These are phyloP conservation scores for Sebastiscus albofasciatus DNA, from an alignment of 2,797 vertebrate species.

Conservation along the genomic window DNA sequence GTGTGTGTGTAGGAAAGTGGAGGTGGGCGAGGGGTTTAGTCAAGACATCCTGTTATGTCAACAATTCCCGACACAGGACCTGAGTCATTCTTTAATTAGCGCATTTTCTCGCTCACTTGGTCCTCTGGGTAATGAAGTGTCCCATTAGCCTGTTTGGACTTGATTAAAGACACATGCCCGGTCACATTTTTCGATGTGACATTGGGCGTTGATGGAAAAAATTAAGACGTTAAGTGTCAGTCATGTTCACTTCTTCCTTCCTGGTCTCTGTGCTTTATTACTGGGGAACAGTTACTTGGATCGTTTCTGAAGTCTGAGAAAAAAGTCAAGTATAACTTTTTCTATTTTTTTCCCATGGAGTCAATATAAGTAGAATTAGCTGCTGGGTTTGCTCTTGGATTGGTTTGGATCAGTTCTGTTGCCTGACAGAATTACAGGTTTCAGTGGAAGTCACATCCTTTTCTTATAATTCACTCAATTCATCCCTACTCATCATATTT, in stretches of 20 bases:
- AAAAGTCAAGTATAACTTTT: not conserved
- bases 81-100: conserved; percentile 56
- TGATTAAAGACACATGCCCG: conserved; percentile 6
- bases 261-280: not conserved
- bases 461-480: too few species aligned
- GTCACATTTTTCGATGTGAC: not conserved
- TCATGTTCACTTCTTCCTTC: not conserved
- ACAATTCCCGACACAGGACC: conserved; percentile 17
- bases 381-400: too few species aligned
- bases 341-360: not conserved
- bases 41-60: conserved; percentile 29
- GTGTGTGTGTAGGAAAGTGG: not conserved
- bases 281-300: not conserved
- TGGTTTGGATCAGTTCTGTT: too few species aligned
- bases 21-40: not conserved
- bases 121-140: conserved; percentile 34
- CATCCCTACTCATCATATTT: too few species aligned
- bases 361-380: too few species aligned
- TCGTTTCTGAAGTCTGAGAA: not conserved
- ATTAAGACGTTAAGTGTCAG: not conserved
- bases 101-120: conserved; percentile 8
- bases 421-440: too few species aligned
- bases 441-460: too few species aligned
- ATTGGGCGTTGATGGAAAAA: not conserved
- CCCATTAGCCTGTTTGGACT: conserved; percentile 20